Percentiles rank a stretch among this genome's conserved stretches.
Conservation (phyloP, 2,888 invertebrate genomes). For the Ennomos fuscantarius region DNA sequence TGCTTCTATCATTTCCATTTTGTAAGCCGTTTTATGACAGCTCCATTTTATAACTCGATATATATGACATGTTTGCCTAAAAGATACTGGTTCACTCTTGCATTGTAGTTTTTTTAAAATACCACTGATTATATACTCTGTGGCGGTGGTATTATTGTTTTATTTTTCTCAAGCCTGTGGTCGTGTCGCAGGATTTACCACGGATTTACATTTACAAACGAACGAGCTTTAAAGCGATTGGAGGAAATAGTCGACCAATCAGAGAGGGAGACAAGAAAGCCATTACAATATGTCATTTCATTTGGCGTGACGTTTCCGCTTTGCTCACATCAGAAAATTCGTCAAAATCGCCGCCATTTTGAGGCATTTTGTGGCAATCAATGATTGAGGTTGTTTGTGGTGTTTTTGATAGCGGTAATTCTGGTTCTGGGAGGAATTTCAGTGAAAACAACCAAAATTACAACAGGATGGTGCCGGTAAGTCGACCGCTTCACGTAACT, state of each 20-base stretch:
- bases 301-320: constrained; percentile 4
- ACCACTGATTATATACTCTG: too few species aligned
- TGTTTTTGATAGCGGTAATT: constrained; percentile 8
- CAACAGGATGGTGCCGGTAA: constrained; percentile 75
- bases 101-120: too few species aligned
- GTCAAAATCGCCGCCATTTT: constrained; percentile 45
- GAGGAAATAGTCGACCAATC: constrained; percentile 5
- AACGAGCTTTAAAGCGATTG: background rate
- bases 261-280: background rate
- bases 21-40: too few species aligned
- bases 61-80: too few species aligned
- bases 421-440: constrained; percentile 4
- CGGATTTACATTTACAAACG: background rate
- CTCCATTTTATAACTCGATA: too few species aligned
- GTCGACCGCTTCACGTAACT: constrained; percentile 40
- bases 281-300: background rate
- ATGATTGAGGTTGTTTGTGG: constrained; percentile 34
- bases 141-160: too few species aligned
- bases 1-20: too few species aligned
- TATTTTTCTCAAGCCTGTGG: too few species aligned
- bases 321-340: background rate
- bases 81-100: too few species aligned
- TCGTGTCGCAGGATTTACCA: too few species aligned
- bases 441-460: constrained; percentile 20
- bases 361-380: constrained; percentile 20